Conservation (phyloP, 2,888 invertebrate species). For the Toxonevra muliebris region DNA sequence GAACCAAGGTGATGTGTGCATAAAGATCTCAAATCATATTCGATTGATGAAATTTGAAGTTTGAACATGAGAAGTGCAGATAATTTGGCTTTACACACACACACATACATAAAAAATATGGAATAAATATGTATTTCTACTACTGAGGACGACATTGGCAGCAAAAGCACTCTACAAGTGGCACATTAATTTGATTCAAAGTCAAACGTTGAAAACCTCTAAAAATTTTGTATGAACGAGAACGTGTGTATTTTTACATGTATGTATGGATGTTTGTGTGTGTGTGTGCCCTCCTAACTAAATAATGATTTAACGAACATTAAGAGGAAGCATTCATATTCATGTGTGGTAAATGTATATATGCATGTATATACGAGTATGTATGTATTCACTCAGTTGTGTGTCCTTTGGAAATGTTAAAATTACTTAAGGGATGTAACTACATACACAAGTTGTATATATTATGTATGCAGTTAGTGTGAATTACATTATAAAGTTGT, state of each 20-base stretch:
- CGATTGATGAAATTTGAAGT: neutral
- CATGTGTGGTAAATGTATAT: no score
- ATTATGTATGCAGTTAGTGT: no score
- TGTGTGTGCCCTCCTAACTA: slow-evolving; percentile 13
- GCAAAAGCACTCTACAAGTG: slow-evolving; percentile 55
- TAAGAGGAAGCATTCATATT: no score
- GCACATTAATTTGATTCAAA: slow-evolving; percentile 58
- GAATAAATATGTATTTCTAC: no score
- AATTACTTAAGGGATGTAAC: no score
- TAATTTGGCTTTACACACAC: no score
- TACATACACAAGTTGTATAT: no score
- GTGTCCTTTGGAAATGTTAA: no score
- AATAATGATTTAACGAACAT: neutral
- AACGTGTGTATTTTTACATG: neutral
- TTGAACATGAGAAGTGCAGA: neutral
- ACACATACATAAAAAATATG: no score
- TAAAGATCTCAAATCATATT: no score
- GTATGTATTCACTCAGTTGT: neutral
- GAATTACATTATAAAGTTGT: no score
- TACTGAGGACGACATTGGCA: slow-evolving; percentile 21
- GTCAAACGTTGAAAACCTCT: slow-evolving; percentile 47
- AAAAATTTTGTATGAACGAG: slow-evolving; percentile 12
- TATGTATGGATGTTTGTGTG: slow-evolving; percentile 31
- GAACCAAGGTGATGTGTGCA: no score
- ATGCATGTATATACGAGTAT: neutral